Base-by-base conservation (phyloP, 1,140 invertebrate genomes). In the Ectropis grisescens region DNA sequence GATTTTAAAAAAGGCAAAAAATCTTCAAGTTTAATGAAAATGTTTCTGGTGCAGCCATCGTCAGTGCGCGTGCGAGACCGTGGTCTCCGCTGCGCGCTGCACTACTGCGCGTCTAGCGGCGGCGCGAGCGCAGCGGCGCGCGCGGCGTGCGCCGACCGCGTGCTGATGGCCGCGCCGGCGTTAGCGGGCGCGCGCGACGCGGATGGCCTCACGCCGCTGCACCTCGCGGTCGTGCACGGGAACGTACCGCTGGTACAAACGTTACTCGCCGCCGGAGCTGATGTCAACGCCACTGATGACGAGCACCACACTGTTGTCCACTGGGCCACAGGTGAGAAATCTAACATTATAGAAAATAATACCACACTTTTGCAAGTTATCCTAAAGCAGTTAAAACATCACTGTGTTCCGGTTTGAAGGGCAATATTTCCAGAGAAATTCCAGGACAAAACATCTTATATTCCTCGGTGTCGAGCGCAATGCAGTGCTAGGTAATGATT, bases 231-330 rank as follows among this genome's bases (percentile, higher is more conserved):
- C 23, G 96, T 97, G 58, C 92, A 94, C 41, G 95, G 95, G 7
- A 94, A 94, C 66, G 88, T 90, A 49, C 88, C 90, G 12, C 85
- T 96, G 35, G 90, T 95, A 26, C 90, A 91, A 33, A 90, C 92
- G 13, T 81, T 97, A 2, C 67, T 96, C 26, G 88, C 90, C 9
- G 90, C 91, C 38, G 89, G 91, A 13, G 95, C 96, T 6, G 91
- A 97, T 59, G 89, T 98, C 26, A 92, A 93, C 67, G 90, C 91
- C 19, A 85, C 92, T 33, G 97, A 99, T 76, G 90, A 94, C 60
- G 97, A 99, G 69, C 90, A 92, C 31, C 97, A 99, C 68, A 96
- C 96, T 1, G 91, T 94, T n/a, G 90, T 98, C 9, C 97, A 99
- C 78, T 99, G 97, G 97, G 97, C 97, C 2, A 96, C 95, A 48